phyloP scores from a whole-genome alignment of 2,113 vertebrate species.

The Vidua chalybeata region DNA sequence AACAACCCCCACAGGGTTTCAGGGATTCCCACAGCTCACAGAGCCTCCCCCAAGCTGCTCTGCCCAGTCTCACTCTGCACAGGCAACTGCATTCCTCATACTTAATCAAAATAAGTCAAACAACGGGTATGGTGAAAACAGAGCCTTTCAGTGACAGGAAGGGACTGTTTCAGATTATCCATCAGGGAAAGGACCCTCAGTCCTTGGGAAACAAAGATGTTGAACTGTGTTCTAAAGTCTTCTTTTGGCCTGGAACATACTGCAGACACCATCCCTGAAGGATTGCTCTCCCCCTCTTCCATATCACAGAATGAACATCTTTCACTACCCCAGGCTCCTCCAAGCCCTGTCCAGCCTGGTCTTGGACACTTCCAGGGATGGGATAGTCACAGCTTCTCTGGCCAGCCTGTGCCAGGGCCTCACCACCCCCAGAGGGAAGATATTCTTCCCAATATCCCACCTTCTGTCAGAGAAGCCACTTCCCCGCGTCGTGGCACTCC shows the following conservation, averaged over 20 bases:
- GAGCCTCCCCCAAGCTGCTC: neutral
- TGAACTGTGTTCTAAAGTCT: neutral
- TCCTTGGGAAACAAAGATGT: neutral
- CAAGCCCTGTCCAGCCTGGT: accelerated
- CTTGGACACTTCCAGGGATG: neutral
- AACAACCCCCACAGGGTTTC: neutral
- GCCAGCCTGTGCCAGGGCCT: neutral
- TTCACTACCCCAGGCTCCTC: neutral
- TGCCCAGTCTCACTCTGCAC: neutral
- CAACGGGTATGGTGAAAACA: too few species aligned
- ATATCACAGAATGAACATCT: neutral
- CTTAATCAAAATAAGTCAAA: neutral
- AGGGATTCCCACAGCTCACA: neutral
- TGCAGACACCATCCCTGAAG: neutral
- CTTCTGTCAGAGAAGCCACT: neutral
- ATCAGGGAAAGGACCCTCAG: neutral
- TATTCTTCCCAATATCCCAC: neutral
- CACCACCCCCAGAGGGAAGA: neutral
- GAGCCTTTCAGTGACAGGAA: neutral
- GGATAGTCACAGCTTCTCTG: neutral
- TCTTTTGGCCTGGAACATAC: too few species aligned
- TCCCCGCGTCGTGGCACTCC: neutral
- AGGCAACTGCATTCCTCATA: neutral
- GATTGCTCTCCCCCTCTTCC: neutral
- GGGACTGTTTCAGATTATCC: neutral